Evolutionary conservation across 2,888 invertebrate genomes (phyloP), one percentile per base, ranked within the genome.

Genomic region (Onchidella celtica): DNA sequence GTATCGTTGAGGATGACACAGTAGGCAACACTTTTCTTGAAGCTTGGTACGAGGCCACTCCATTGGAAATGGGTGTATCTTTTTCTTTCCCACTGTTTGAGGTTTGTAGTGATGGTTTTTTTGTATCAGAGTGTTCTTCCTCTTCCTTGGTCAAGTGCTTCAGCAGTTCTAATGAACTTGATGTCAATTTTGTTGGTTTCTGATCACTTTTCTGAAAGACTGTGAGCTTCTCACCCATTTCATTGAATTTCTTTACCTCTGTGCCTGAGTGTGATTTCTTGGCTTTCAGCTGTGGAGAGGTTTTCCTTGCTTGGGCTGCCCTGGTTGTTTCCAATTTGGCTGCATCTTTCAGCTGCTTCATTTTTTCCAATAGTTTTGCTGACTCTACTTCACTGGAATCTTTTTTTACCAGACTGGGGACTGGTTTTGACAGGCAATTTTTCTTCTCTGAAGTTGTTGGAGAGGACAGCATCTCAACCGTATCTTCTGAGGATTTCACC

Each of bases 291-390:
- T n/a, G n/a, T n/a, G 70, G 9, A 36, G 73, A 59, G 11, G 36
- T 36, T 27, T 73, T 73, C 29, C 38, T 73, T 14, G n/a, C 3
- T n/a, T 75, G 63, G 32, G 29, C 29, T 21, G 32, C 17, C 29
- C 40, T 79, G 4, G 27, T 69, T 24, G 27, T 32, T 55, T 79
- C 65, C 57, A 69, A 21, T 27, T 79, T 61, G 14, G 72, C 79
- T 29, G 70, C 79, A 9, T 79, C 72, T 27, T 79, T 79, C 3
- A 70, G 38, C 47, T 63, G 61, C 61, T 72, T 79, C 79, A 79
- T 72, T 69, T 79, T 79, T 63, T 38, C 72, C 27, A 72, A 55
- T 32, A 68, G 29, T 68, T 77, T 77, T 34, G 36, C 36, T 14
- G 38, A 29, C n/a, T 75, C 75, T 17, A 40, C 17, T 36, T 4